Evolutionary conservation across 2,113 vertebrate species (phyloP).

Genomic region (Rhinolophus sinicus): DNA sequence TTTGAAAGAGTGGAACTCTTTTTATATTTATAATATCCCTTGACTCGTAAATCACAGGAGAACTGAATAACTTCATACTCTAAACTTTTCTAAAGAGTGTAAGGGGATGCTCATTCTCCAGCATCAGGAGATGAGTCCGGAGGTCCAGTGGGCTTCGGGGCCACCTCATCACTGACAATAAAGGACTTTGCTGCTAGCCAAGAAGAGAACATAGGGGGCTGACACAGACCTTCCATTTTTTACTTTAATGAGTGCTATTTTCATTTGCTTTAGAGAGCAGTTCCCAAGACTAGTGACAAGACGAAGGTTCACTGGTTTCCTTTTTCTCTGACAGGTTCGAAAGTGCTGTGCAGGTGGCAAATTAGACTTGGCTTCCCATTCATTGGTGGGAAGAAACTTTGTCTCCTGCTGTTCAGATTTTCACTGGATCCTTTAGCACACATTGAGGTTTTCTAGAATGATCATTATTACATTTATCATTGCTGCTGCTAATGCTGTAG

Average conservation of each 20-base stretch:
- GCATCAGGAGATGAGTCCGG: neutral
- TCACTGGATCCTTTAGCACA: constrained; percentile 78
- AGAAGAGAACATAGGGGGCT: neutral
- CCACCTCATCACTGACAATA: neutral
- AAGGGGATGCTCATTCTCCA: neutral
- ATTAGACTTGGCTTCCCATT: constrained; percentile 82
- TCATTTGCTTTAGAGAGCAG: constrained; percentile 55
- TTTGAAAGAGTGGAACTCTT: neutral
- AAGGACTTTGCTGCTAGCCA: neutral
- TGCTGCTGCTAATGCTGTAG: neutral
- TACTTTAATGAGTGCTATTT: constrained; percentile 71
- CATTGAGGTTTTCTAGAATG: constrained; percentile 55
- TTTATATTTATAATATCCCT: constrained; percentile 24
- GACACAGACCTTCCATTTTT: constrained; percentile 58
- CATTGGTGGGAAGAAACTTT: constrained; percentile 84
- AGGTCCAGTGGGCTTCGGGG: neutral
- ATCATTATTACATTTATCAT: constrained; percentile 60
- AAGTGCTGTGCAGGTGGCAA: constrained; percentile 83
- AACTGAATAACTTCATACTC: constrained; percentile 9
- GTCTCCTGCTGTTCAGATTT: constrained; percentile 82
- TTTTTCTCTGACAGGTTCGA: constrained; percentile 79
- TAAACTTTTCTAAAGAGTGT: neutral
- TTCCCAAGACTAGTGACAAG: constrained; percentile 52
- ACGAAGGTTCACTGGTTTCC: neutral
- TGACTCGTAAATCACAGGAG: neutral